Base-by-base conservation (phyloP, 2,888 invertebrate genomes). In the Dryomyza anilis region DNA sequence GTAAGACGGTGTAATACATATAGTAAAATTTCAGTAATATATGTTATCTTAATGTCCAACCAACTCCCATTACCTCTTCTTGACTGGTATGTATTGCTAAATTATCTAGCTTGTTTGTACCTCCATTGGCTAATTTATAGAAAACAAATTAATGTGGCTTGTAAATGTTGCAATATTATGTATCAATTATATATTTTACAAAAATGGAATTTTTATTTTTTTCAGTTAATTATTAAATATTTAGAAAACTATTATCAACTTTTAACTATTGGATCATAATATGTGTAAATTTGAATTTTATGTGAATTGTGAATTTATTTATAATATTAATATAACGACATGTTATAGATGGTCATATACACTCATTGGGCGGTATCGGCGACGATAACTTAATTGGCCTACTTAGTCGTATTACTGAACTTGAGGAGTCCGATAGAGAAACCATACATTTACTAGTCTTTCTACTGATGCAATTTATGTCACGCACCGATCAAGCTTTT, bases 391-490 rank as follows among this genome's bases (percentile, higher is more conserved):
- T 94, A 39, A 87, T 92, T 29, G 88, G 89, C 1, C 88, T 94
- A 67, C 86, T 97, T 45, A 94, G 96, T 69, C 89, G 93, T 76
- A 91, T 96, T 2, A 91, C 96, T 68, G 98, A 98, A 78, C 85
- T 95, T 57, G 97, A 98, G 78, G 97, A 97, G 78, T 90, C 94
- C 1, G 98, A 99, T 79, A 89, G 93, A 71, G 97, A 98, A 84
- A 98, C 98, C 1, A 93, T 96, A 74, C 97, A 98, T 81, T 85
- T 98, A 27, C 85, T 98, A 39, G 93, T 98, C 12, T 95, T 96
- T 75, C 86, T 99, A n/a, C 87, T 99, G 14, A 96, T 98, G 93
- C 97, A 97, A 85, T 98, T 97, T 81, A 86, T 98, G 79, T 94
- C 96, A 0, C 86, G 91, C 73, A 87, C 89, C 25, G 91, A 92